Evolutionary conservation across 2,888 invertebrate species (phyloP), one percentile per base, ranked within the genome.

Genomic region (Portevinia maculata): DNA sequence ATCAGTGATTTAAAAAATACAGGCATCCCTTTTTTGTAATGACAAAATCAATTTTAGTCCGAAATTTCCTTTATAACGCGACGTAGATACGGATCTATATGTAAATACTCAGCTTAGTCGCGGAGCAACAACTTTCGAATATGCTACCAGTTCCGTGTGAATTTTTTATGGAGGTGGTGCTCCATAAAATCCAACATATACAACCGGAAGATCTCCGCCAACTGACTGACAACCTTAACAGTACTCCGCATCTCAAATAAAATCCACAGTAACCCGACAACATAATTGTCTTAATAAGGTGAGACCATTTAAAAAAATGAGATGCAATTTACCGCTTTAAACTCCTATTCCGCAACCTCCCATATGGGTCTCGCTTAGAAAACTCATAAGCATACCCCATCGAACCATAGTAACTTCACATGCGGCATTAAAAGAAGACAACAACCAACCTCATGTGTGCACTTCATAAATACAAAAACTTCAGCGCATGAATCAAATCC

Each of bases 401-500:
- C 64, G 55, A 57, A 57, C 57, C 57, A 41, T 44, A 65, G 59
- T 64, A 34, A 46, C 50, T 59, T 53, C 52, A 44, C 65, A 57
- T 55, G 53, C 52, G 41, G 44, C 21, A 48, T 15, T 13, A 46
- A 41, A 19, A 44, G 6, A 34, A 8, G 32, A 34, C 6, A 44
- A 67, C 71, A 83, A 59, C 71, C 60, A 71, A 67, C 59, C 53
- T 52, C 76, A 76, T 64, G 24, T 52, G 67, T 83, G 62, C 71
- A 83, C 83, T 76, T 83, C 83, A 78, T 83, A 78, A 83, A 78
- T 55, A 44, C 17, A 5, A 62, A 73, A 67, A 24, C 65, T 30
- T 53, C 70, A 67, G 24, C 55, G 48, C 44, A 73, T 78, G 78
- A 65, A 76, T 71, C 70, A 71, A 75, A 75, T 52, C 19, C 71